Percentiles rank a stretch among this genome's conserved stretches.
phyloP scores from a whole-genome alignment of 92 coral and sea anemone genomes.

The Porites divaricata region DNA sequence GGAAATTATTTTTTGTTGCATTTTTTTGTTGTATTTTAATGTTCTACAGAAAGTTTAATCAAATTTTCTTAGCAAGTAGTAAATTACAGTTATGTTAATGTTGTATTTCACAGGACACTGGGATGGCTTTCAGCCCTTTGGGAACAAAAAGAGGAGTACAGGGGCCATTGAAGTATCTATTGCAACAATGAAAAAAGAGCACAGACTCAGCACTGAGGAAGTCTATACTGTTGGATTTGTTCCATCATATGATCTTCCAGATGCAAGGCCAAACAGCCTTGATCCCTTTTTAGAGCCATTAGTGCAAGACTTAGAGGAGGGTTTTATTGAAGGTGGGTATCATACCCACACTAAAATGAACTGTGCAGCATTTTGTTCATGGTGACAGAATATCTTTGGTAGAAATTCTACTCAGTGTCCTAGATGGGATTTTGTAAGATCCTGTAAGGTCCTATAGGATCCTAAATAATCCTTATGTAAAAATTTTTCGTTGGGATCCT shows the following conservation, averaged over 20 bases:
- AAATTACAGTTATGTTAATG: neutral
- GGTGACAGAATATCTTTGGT: constrained; percentile 10
- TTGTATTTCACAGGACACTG: constrained; percentile 55
- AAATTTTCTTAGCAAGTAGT: neutral
- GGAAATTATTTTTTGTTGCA: too few species aligned
- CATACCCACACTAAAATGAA: constrained; percentile 1
- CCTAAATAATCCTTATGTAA: too few species aligned
- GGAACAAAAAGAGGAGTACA: constrained; percentile 70
- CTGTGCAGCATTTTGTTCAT: neutral
- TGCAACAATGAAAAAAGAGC: constrained; percentile 64
- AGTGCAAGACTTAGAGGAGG: constrained; percentile 58
- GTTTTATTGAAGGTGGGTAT: constrained; percentile 69
- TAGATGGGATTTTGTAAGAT: neutral
- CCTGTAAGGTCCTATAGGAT: too few species aligned
- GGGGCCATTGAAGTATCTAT: constrained; percentile 73
- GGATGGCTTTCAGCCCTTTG: constrained; percentile 80
- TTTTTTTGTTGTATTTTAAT: neutral
- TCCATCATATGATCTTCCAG: constrained; percentile 78
- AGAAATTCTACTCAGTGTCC: neutral
- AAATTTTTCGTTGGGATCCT: too few species aligned
- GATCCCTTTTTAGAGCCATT: constrained; percentile 77
- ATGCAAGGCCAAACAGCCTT: constrained; percentile 65
- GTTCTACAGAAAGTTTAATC: neutral
- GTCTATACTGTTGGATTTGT: constrained; percentile 78
- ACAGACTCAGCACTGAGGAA: constrained; percentile 65